Conservation (phyloP, 1,140 invertebrate genomes). For the Tetranychus urticae region DNA sequence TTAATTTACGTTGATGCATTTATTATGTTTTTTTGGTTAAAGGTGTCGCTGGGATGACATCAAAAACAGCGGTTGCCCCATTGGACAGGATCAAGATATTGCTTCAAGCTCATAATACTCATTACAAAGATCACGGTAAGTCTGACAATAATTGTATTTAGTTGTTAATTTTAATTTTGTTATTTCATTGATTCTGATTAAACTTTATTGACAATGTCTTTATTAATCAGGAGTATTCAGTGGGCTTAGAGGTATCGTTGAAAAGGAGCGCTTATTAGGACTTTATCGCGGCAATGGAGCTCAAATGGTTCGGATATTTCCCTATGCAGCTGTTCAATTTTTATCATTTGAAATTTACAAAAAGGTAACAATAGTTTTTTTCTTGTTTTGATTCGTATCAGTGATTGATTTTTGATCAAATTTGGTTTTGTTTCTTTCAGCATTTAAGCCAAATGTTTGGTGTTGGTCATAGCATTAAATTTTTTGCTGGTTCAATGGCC, state of each 20-base stretch:
- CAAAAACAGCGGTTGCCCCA: constrained; percentile 80
- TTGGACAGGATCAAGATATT: constrained; percentile 85
- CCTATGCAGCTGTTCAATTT: constrained; percentile 83
- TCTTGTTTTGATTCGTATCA: no score
- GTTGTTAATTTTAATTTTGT: no score
- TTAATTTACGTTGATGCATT: no score
- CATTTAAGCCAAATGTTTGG: no score
- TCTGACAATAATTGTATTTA: background rate
- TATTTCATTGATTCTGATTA: background rate
- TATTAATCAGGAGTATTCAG: constrained; percentile 39
- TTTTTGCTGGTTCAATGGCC: constrained; percentile 53
- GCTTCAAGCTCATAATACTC: constrained; percentile 58
- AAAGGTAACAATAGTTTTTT: constrained; percentile 20
- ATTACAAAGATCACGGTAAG: constrained; percentile 51
- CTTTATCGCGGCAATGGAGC: constrained; percentile 86
- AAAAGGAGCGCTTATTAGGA: constrained; percentile 45
- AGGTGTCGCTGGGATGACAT: constrained; percentile 71
- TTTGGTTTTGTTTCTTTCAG: no score
- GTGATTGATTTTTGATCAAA: no score
- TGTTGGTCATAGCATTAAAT: constrained; percentile 20
- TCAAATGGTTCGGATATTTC: constrained; percentile 83
- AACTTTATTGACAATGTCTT: background rate
- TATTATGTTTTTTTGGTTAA: background rate
- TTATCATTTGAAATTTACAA: constrained; percentile 88
- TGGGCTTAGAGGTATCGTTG: constrained; percentile 46